Conservation (phyloP, 2,888 invertebrate genomes). For the Phoronis australis region DNA sequence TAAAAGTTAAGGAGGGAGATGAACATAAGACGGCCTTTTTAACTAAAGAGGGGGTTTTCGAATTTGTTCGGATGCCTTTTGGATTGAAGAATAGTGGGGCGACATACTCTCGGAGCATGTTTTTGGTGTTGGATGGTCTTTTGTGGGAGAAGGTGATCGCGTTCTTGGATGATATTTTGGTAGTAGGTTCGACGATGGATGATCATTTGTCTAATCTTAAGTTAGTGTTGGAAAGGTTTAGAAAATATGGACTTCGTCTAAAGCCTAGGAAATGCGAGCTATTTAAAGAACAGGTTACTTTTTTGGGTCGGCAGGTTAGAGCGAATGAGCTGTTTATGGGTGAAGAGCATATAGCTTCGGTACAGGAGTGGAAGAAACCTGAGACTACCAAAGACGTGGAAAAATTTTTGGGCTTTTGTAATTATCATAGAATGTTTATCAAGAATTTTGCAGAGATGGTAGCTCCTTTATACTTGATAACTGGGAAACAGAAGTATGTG, state of each 20-base stretch:
- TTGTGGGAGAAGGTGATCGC: background rate
- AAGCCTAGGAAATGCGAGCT: slow-evolving; percentile 6
- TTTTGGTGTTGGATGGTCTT: background rate
- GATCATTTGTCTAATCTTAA: background rate
- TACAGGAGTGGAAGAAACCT: slow-evolving; percentile 1
- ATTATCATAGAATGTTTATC: slow-evolving; percentile 3
- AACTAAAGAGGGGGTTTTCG: slow-evolving; percentile 1
- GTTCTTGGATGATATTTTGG: background rate
- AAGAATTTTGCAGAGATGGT: background rate
- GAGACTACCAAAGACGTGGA: background rate
- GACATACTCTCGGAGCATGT: background rate
- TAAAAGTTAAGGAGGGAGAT: background rate
- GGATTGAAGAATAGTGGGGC: background rate
- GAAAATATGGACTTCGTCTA: background rate
- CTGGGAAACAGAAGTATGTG: background rate
- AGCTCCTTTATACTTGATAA: background rate
- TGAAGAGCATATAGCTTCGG: background rate
- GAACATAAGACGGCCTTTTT: background rate
- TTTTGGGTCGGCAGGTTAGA: slow-evolving; percentile 5
- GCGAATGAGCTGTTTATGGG: background rate
- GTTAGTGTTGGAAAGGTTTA: background rate
- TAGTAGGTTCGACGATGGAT: background rate
- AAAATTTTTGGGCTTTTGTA: slow-evolving; percentile 2
- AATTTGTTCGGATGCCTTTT: background rate
- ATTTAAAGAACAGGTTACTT: slow-evolving; percentile 3